Base-by-base conservation (phyloP, 2,797 vertebrate species). In the Siniperca obscura region DNA sequence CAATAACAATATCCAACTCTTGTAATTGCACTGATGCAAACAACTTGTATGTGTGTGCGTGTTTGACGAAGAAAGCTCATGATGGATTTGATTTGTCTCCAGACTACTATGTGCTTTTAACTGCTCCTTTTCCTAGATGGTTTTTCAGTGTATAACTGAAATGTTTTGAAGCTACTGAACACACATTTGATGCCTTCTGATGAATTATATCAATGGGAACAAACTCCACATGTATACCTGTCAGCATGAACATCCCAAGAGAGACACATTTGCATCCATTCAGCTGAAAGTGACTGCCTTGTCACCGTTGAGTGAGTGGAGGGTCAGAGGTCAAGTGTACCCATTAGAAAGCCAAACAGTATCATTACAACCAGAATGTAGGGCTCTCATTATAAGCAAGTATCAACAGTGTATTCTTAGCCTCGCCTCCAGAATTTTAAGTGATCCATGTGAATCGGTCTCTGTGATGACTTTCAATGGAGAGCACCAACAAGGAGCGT, bases 321-420 rank as follows among this genome's bases (percentile, higher is more conserved):
- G 79, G 89, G 91, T 95, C 83, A 90, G 74, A 91, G 94, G 88
- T 95, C 92, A 92, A 95, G 93, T 93, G 91, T 90, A 85, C 78
- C 91, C 90, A 93, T 95, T 94, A 93, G 92, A 89, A 95, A 93
- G 81, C 90, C 93, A 93, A 95, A 94, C 91, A 91, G 90, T 90
- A 90, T 94, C 93, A 90, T 90, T 92, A 86, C 80, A 84, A 78
- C 70, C 85, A 88, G 85, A 95, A 91, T 92, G 89, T 87, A 92
- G 86, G 85, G 68, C 90, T 91, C 85, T 94, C 92, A 86, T 91
- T 92, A 90, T 89, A 76, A 86, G 79, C 80, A 73, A 91, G 89
- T 73, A 91, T 91, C 90, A 92, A 89, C 85, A 66, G 88, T 60
- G 82, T 77, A 80, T 93, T 91, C 92, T 90, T 64, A 80, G 86